Percentiles rank a stretch among this genome's conserved stretches.
phyloP scores from a whole-genome alignment of 2,797 vertebrate species.

The Adelosebastes latens region DNA sequence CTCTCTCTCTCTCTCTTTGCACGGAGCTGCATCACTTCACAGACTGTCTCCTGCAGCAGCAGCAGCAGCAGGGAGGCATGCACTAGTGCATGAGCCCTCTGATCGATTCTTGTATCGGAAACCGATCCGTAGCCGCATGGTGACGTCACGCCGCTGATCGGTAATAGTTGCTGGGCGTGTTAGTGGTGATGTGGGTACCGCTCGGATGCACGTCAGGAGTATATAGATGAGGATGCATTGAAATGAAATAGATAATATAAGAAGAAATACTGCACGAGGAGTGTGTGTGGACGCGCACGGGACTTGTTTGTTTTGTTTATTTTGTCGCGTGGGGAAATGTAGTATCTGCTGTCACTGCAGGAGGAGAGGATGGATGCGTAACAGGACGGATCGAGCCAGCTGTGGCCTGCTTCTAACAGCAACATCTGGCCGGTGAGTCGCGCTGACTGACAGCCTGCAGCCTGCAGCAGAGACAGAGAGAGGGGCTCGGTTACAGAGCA shows the following conservation, averaged over 20 bases:
- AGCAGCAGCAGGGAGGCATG: slow-evolving; percentile 4
- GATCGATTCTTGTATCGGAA: slow-evolving; percentile 60
- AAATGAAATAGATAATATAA: slow-evolving; percentile 10
- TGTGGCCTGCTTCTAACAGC: slow-evolving; percentile 74
- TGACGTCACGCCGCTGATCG: slow-evolving; percentile 79
- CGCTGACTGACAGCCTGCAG: slow-evolving; percentile 37
- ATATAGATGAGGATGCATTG: slow-evolving; percentile 28
- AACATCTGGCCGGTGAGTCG: slow-evolving; percentile 81
- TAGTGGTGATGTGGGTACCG: slow-evolving; percentile 39
- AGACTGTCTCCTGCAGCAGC: background rate
- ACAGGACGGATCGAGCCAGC: slow-evolving; percentile 73
- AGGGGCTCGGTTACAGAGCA: slow-evolving; percentile 11
- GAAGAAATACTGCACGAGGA: background rate
- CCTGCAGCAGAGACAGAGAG: background rate
- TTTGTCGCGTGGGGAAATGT: slow-evolving; percentile 54
- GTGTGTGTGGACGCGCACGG: slow-evolving; percentile 49
- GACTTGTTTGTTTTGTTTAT: slow-evolving; percentile 34
- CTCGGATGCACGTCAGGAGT: slow-evolving; percentile 39
- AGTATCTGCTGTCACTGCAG: slow-evolving; percentile 52
- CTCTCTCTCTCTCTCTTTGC: background rate
- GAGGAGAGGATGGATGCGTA: slow-evolving; percentile 70
- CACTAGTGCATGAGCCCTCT: background rate
- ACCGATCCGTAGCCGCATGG: slow-evolving; percentile 73
- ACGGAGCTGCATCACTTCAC: background rate
- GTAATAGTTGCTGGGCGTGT: slow-evolving; percentile 53